phyloP scores from a whole-genome alignment of 2,888 invertebrate genomes.

The Idaea aversata region DNA sequence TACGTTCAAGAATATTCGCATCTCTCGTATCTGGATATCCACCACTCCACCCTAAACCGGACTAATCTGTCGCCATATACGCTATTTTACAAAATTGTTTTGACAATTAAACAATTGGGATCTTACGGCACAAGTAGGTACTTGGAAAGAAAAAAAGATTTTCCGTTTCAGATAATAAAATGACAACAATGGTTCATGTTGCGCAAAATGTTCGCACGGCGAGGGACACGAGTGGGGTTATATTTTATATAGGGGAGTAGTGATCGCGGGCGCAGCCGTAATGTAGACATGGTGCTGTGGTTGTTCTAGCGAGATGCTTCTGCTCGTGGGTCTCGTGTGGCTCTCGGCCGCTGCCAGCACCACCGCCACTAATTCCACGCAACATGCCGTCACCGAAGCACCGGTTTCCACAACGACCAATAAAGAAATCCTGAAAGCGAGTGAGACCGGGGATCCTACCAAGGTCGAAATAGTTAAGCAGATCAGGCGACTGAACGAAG shows the following conservation, averaged over 20 bases:
- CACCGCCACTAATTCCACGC: constrained; percentile 45
- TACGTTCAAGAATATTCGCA: constrained; percentile 31
- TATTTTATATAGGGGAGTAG: constrained; percentile 75
- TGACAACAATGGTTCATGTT: constrained; percentile 75
- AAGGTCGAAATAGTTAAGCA: constrained; percentile 90
- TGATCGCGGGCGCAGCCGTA: constrained; percentile 62
- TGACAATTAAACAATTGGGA: constrained; percentile 77
- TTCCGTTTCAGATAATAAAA: constrained; percentile 79
- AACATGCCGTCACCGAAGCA: constrained; percentile 46
- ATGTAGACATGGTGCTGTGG: constrained; percentile 71
- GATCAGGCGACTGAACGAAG: constrained; percentile 89
- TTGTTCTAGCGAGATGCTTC: constrained; percentile 66
- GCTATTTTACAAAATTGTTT: constrained; percentile 55
- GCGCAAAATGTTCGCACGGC: constrained; percentile 72
- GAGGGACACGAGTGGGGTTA: constrained; percentile 67
- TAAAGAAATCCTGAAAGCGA: constrained; percentile 79
- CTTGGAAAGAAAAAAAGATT: constrained; percentile 74
- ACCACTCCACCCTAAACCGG: constrained; percentile 38
- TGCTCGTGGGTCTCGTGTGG: constrained; percentile 60
- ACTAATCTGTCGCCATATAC: constrained; percentile 51
- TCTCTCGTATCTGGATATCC: constrained; percentile 9
- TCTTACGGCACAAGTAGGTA: constrained; percentile 64
- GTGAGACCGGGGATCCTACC: constrained; percentile 84
- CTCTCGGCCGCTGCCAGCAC: constrained; percentile 40
- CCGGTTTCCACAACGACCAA: constrained; percentile 61